These are phyloP conservation scores for Epinotia demarniana DNA, from an alignment of 2,888 invertebrate genomes.

Conservation along the genomic window DNA sequence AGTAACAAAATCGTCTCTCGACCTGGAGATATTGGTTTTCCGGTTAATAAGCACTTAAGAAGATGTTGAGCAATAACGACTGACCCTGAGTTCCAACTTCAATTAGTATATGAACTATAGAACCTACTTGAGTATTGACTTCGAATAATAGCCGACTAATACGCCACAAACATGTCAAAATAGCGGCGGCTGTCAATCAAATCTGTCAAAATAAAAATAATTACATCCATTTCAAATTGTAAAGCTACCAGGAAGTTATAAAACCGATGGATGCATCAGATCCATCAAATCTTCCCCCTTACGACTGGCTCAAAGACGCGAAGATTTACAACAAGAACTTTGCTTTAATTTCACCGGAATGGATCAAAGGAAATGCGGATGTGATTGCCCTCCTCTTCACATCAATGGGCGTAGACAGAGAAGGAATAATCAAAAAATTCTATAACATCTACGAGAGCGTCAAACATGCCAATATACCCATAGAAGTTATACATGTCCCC, in stretches of 20 bases:
- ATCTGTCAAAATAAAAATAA: constrained; percentile 25
- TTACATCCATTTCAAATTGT: background rate
- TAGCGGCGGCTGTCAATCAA: constrained; percentile 25
- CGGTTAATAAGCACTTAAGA: no score
- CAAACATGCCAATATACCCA: constrained; percentile 66
- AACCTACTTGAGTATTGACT: constrained; percentile 33
- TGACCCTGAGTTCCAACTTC: constrained; percentile 9
- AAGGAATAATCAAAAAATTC: constrained; percentile 66
- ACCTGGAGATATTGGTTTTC: no score
- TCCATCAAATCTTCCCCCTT: constrained; percentile 51
- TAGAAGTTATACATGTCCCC: constrained; percentile 75
- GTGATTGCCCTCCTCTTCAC: constrained; percentile 68
- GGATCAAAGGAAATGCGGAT: constrained; percentile 68
- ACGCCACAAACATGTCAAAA: constrained; percentile 8
- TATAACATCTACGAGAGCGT: constrained; percentile 70
- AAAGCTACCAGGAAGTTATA: constrained; percentile 31
- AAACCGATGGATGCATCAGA: constrained; percentile 41
- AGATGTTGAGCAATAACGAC: background rate
- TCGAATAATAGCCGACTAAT: constrained; percentile 4
- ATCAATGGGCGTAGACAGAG: constrained; percentile 62
- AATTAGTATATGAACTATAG: constrained; percentile 4
- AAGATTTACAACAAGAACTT: constrained; percentile 63
- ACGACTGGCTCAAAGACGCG: constrained; percentile 66
- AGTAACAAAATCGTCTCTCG: no score
- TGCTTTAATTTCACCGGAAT: constrained; percentile 55